phyloP scores from a whole-genome alignment of 2,888 invertebrate species.

The Norana najaformis region DNA sequence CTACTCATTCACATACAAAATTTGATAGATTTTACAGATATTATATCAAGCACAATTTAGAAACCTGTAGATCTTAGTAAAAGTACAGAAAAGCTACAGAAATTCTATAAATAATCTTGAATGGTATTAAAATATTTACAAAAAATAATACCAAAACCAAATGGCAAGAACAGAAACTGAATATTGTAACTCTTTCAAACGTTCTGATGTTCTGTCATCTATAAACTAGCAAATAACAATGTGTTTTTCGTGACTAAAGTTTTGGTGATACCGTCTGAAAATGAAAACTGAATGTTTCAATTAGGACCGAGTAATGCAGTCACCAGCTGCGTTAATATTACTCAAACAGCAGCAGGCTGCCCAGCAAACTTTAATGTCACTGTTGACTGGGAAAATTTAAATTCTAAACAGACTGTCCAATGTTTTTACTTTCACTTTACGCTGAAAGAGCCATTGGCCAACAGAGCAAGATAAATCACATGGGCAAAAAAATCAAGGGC shows the following conservation, averaged over 20 bases:
- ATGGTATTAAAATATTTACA: neutral
- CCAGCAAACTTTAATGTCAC: neutral
- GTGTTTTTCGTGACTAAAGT: neutral
- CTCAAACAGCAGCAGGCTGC: neutral
- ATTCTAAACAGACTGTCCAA: neutral
- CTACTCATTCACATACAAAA: neutral
- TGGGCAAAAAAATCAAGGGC: neutral
- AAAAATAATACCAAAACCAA: neutral
- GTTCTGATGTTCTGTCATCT: neutral
- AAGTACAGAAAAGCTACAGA: neutral
- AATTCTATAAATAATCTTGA: neutral
- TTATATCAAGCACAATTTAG: neutral
- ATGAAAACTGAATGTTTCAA: neutral
- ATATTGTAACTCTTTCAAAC: neutral
- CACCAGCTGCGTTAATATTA: neutral
- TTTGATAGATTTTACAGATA: neutral
- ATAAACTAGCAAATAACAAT: neutral
- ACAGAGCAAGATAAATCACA: too few relatives aligned
- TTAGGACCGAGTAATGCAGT: neutral
- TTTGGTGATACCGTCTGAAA: neutral
- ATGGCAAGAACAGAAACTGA: neutral
- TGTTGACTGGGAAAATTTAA: neutral
- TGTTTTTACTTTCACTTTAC: neutral
- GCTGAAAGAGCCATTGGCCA: too few relatives aligned
- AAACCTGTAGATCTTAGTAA: neutral